Evolutionary conservation across 2,888 invertebrate species (phyloP).

Genomic region (Diarsia brunnea): DNA sequence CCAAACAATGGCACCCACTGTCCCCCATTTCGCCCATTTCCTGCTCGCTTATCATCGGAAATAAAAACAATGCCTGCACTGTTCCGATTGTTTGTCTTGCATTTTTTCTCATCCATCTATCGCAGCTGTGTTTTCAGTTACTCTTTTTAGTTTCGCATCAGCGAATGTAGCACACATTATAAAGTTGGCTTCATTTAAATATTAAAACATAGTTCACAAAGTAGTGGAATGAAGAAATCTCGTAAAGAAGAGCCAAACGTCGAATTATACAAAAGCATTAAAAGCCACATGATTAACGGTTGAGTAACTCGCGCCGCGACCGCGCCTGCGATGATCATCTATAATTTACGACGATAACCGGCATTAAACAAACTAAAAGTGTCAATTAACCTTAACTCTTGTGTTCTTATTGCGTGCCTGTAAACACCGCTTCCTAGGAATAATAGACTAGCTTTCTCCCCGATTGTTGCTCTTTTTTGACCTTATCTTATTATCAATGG

Average conservation of each 20-base stretch:
- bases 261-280: conserved; percentile 62
- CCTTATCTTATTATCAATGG: conserved; percentile 67
- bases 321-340: conserved; percentile 51
- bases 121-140: conserved; percentile 64
- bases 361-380: conserved; percentile 68
- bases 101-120: conserved; percentile 74
- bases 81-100: conserved; percentile 78
- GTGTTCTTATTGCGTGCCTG: conserved; percentile 64
- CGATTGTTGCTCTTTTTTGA: conserved; percentile 59
- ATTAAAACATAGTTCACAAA: conserved; percentile 46
- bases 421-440: conserved; percentile 60
- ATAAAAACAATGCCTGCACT: conserved; percentile 81
- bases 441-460: conserved; percentile 60
- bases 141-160: conserved; percentile 56
- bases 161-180: conserved; percentile 37
- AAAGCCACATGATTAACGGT: conserved; percentile 62
- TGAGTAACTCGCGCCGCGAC: conserved; percentile 40
- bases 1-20: conserved; percentile 81
- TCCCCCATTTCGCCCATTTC: conserved; percentile 81
- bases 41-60: conserved; percentile 80
- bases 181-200: conserved; percentile 33
- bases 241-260: conserved; percentile 53
- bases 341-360: conserved; percentile 63
- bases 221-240: conserved; percentile 48
- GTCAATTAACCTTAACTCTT: conserved; percentile 66